Base-by-base conservation (phyloP, 2,797 vertebrate species). In the Acridotheres tristis region DNA sequence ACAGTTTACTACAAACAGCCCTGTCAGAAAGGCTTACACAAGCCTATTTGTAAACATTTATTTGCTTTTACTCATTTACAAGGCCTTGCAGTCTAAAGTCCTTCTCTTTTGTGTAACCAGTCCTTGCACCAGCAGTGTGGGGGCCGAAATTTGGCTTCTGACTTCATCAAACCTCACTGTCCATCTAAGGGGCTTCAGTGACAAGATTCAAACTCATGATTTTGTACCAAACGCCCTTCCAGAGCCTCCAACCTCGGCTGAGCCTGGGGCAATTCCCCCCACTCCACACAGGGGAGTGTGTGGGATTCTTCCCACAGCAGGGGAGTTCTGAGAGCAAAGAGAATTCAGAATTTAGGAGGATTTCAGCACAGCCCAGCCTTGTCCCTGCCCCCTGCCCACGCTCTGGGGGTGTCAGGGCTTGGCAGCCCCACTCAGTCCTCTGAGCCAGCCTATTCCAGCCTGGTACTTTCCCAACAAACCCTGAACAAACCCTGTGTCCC, bases 41-140 rank as follows among this genome's bases (percentile, higher is more conserved):
- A 96, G 3, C 3, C 69, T 81, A 78, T 89, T 94, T 97, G 97
- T 95, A 97, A 97, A 96, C 96, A 94, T 97, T 97, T 97, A 96
- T 97, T 96, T 29, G 48, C 78, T 76, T 94, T 94, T 93, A 93
- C 81, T 97, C 87, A 94, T 95, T 97, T 91, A 97, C 96, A 23
- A 94, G 95, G 92, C 32, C 92, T 93, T 82, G 51, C 6, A 26
- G 92, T 58, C 85, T 84, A 90, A 96, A 96, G 96, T 97, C 85
- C 94, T 59, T 15, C 20, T 55, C 85, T 63, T 90, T 66, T 81
- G 90, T 80, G 87, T 53, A 94, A 67, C 61, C 11, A 6, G 47
- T 3, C 34, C 40, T 22, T 38, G 26, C 59, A 34, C 18, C 87
- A 36, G 3, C 61, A 17, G 38, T 1, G 26, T 0, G 0, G 53